Evolutionary conservation across 2,888 invertebrate genomes (phyloP), one percentile per base, ranked within the genome.

Genomic region (Pammene fasciana): DNA sequence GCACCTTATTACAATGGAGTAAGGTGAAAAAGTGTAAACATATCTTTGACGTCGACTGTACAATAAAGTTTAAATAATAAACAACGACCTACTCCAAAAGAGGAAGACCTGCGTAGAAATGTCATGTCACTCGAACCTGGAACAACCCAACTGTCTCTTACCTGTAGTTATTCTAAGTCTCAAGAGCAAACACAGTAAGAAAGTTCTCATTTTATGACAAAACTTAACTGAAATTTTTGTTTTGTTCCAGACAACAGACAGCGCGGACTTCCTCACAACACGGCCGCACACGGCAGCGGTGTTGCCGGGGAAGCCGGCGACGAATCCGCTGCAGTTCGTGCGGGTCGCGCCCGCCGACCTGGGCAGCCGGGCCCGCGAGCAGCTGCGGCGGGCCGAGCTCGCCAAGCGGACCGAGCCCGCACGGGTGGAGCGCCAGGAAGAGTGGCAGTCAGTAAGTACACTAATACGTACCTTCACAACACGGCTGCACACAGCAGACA

Each of bases 311-410:
- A 97, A 97, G 87, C 97, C 97, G 72, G 96, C 97, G 46, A 95
- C 94, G 74, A 97, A 97, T 88, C 97, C 97, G 71, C 94, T 97
- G 82, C 97, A 97, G 93, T 97, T 97, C 90, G 95, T 97, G 75
- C 96, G 96, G 88, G 96, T 97, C 46, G 97, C 97, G 55, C 97
- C 97, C n/a, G 97, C 97, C 78, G 96, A 96, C 81, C 94, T 97
- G 67, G 97, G 96, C 90, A 96, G 96, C 82, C 94, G 96, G 72
- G 97, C 97, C 41, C 95, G 97, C 79, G 96, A 97, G 83, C 97
- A 97, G 88, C 93, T 97, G 72, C 95, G 97, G 78, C 95, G 96
- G 79, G 96, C 96, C 59, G 97, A 97, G 86, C 96, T 97, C 86
- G 96, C 97, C 68, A 97, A 97, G 87, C 95, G 96, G 79, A 95